Percentiles rank a stretch among this genome's conserved stretches.
Conservation (phyloP, 2,113 vertebrate genomes). For the Camelus bactrianus region DNA sequence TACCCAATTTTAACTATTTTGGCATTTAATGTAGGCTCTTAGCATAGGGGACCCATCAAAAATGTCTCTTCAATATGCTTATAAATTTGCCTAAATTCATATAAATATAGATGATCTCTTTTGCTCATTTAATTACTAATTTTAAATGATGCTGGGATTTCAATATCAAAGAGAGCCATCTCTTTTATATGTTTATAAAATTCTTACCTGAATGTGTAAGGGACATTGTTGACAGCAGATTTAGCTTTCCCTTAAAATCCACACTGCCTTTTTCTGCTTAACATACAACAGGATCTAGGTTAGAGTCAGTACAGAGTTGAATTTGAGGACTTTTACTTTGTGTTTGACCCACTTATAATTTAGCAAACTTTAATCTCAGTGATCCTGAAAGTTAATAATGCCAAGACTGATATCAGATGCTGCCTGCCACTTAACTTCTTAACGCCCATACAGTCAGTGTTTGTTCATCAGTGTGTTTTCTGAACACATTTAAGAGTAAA, state of each 20-base stretch:
- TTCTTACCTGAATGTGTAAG: conserved; percentile 76
- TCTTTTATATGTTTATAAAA: conserved; percentile 81
- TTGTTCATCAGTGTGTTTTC: conserved; percentile 64
- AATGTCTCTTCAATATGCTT: conserved; percentile 69
- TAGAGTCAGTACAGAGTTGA: conserved; percentile 81
- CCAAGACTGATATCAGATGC: conserved; percentile 79
- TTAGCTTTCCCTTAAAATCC: conserved; percentile 81
- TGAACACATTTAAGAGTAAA: conserved; percentile 39
- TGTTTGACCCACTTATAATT: conserved; percentile 83
- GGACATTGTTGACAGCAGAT: conserved; percentile 80
- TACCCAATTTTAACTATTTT: conserved; percentile 33
- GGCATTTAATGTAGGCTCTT: conserved; percentile 14
- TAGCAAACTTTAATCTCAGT: conserved; percentile 81
- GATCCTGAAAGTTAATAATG: conserved; percentile 83
- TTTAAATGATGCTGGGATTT: conserved; percentile 78
- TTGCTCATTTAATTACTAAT: conserved; percentile 81
- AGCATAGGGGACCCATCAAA: conserved; percentile 23
- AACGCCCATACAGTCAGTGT: conserved; percentile 53
- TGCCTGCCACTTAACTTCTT: conserved; percentile 72
- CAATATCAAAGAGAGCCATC: conserved; percentile 77
- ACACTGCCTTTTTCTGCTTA: conserved; percentile 81
- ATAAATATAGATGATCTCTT: conserved; percentile 79
- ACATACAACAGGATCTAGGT: conserved; percentile 82
- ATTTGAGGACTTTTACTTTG: conserved; percentile 78
- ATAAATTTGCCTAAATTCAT: conserved; percentile 72